Percentiles rank a stretch among this genome's conserved stretches.
Conservation (phyloP, 2,113 vertebrate species). For the Rhizomys pruinosus region DNA sequence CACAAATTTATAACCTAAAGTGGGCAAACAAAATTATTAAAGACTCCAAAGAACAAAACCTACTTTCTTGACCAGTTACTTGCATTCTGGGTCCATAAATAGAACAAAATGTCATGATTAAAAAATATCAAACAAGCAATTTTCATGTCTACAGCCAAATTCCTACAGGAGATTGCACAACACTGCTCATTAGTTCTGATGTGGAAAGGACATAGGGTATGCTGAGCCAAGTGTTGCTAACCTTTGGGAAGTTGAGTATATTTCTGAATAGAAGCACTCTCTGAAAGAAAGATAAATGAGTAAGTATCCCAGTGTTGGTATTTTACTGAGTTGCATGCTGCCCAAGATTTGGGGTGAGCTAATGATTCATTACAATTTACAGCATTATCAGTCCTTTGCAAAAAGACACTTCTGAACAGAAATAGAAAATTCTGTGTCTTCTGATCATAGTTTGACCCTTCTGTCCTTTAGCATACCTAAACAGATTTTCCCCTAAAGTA, state of each 20-base stretch:
- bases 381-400: not conserved
- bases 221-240: slow-evolving; percentile 54
- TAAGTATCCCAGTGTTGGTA: slow-evolving; percentile 31
- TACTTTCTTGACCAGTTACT: slow-evolving; percentile 54
- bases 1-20: not conserved
- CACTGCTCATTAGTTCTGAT: slow-evolving; percentile 70
- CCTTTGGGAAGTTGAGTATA: slow-evolving; percentile 24
- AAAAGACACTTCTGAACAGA: slow-evolving; percentile 3
- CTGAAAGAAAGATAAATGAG: not conserved
- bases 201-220: not conserved
- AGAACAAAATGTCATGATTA: slow-evolving; percentile 40
- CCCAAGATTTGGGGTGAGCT: slow-evolving; percentile 21
- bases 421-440: not conserved
- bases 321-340: slow-evolving; percentile 35
- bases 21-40: slow-evolving; percentile 16
- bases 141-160: slow-evolving; percentile 54
- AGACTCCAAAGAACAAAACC: slow-evolving; percentile 6
- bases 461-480: not conserved
- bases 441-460: not conserved
- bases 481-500: not conserved
- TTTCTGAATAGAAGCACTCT: slow-evolving; percentile 58
- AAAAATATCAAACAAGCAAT: slow-evolving; percentile 29
- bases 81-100: slow-evolving; percentile 58
- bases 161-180: slow-evolving; percentile 65
- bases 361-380: slow-evolving; percentile 40